These are phyloP conservation scores for Parauchenoglanis ngamensis DNA, from an alignment of 2,797 vertebrate genomes.

Conservation along the genomic window DNA sequence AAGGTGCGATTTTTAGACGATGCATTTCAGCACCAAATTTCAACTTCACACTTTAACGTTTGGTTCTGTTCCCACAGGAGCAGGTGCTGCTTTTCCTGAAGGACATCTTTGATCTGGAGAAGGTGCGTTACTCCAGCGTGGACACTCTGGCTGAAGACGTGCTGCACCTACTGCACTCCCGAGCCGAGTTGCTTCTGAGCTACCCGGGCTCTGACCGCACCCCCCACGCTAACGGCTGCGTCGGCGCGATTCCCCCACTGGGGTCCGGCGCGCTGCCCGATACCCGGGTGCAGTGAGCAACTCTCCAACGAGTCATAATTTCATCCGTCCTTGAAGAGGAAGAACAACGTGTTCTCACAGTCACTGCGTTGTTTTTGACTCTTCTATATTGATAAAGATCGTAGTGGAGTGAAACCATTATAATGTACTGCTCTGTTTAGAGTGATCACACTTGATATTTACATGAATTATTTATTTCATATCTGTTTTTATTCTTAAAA, in stretches of 20 bases:
- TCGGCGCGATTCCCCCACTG: constrained; percentile 60
- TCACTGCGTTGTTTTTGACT: background rate
- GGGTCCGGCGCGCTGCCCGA: constrained; percentile 71
- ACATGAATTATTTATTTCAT: constrained; percentile 8
- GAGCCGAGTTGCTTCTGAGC: constrained; percentile 83
- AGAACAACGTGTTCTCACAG: background rate
- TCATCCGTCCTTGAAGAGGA: background rate
- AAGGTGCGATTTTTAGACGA: constrained; percentile 76
- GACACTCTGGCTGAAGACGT: constrained; percentile 89
- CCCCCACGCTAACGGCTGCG: constrained; percentile 66
- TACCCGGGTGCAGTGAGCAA: constrained; percentile 73
- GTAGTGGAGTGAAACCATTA: background rate
- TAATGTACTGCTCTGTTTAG: background rate
- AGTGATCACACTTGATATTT: background rate
- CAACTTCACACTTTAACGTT: background rate
- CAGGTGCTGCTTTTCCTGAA: constrained; percentile 93
- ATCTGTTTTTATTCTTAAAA: constrained; percentile 1
- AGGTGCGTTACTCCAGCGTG: constrained; percentile 86
- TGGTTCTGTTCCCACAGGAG: constrained; percentile 71
- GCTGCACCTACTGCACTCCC: constrained; percentile 81
- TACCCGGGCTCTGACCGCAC: constrained; percentile 80
- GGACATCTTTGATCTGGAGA: constrained; percentile 96
- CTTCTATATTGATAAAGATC: background rate
- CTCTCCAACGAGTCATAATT: background rate
- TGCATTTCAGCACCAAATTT: constrained; percentile 18